These are phyloP conservation scores for Drosophila neocordata DNA, from an alignment of 1,140 invertebrate genomes.

Conservation along the genomic window DNA sequence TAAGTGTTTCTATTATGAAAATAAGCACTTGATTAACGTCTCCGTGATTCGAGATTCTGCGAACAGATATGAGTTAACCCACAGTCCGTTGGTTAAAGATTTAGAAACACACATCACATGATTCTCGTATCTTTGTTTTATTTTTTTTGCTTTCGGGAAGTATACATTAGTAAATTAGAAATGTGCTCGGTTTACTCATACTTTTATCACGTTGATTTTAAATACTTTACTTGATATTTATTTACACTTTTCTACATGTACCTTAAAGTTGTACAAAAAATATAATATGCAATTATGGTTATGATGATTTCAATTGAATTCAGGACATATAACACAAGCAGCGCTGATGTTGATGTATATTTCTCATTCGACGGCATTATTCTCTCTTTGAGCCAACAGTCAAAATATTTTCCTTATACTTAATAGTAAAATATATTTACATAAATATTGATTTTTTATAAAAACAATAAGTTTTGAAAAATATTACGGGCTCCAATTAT, in stretches of 20 bases:
- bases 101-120: no score
- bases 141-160: no score
- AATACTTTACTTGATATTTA: background rate
- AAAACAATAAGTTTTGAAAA: background rate
- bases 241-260: constrained; percentile 8
- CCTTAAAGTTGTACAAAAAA: constrained; percentile 3
- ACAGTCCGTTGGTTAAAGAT: no score
- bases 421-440: constrained; percentile 7
- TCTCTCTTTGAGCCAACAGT: background rate
- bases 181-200: background rate
- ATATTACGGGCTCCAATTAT: background rate
- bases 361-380: constrained; percentile 4
- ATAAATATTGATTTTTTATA: constrained; percentile 6
- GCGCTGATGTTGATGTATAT: constrained; percentile 9
- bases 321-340: constrained; percentile 11
- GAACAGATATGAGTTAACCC: no score
- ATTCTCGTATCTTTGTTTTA: no score
- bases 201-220: background rate
- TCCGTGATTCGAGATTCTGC: no score
- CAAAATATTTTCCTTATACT: background rate
- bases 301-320: constrained; percentile 13
- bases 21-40: no score
- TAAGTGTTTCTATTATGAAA: no score
- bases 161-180: background rate
- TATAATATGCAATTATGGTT: constrained; percentile 8